Percentiles rank a stretch among this genome's conserved stretches.
phyloP scores from a whole-genome alignment of 2,888 invertebrate species.

The Therioaphis trifolii region DNA sequence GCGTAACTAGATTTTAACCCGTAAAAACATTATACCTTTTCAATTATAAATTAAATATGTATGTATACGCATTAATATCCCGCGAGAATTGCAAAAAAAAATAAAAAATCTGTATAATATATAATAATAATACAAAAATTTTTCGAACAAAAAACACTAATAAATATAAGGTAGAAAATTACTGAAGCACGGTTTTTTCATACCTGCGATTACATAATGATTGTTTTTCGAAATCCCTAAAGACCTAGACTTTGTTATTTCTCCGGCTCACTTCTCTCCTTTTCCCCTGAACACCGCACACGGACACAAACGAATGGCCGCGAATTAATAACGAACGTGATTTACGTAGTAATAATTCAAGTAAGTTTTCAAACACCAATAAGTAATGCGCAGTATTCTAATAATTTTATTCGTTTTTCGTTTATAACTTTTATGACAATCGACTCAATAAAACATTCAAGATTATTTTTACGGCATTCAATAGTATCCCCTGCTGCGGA shows the following conservation, averaged over 20 bases:
- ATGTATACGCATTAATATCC: neutral
- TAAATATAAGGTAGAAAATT: too few relatives aligned
- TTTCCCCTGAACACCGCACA: neutral
- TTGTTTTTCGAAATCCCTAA: neutral
- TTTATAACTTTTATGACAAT: constrained; percentile 13
- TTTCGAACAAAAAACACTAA: neutral
- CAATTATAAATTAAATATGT: neutral
- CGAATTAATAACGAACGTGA: neutral
- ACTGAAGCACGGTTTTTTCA: neutral
- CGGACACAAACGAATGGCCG: neutral
- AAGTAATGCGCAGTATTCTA: neutral
- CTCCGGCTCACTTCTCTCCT: neutral
- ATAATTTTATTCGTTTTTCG: constrained; percentile 37
- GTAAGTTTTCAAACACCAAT: constrained; percentile 1
- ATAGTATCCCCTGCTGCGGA: neutral
- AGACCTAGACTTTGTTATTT: neutral
- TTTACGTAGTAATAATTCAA: constrained; percentile 2
- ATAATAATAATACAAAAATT: neutral
- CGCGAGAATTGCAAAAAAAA: neutral
- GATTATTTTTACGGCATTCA: constrained; percentile 10
- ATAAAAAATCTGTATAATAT: too few relatives aligned
- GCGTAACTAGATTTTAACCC: constrained; percentile 36
- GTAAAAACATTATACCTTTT: constrained; percentile 46
- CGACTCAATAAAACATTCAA: neutral
- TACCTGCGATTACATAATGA: constrained; percentile 20